phyloP scores from a whole-genome alignment of 2,797 vertebrate genomes.

The Rhinatrema bivittatum region DNA sequence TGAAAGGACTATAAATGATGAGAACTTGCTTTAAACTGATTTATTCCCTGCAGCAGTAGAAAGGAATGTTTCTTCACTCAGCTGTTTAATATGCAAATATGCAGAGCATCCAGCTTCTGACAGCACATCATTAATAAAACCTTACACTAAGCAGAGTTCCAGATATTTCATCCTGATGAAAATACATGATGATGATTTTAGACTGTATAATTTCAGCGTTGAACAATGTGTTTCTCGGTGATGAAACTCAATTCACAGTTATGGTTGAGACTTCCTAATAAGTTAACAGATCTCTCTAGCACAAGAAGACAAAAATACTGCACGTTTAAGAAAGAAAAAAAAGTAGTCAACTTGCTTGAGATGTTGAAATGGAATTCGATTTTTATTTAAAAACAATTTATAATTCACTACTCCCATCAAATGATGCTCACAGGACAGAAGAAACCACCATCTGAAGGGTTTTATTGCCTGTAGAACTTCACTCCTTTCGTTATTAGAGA shows the following conservation, averaged over 20 bases:
- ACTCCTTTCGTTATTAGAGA: too few species aligned
- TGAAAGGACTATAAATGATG: slow-evolving; percentile 95
- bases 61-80: slow-evolving; percentile 90
- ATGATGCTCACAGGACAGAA: too few species aligned
- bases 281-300: slow-evolving; percentile 21
- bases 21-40: slow-evolving; percentile 99
- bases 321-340: neutral
- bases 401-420: too few species aligned
- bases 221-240: slow-evolving; percentile 64
- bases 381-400: too few species aligned
- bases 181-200: slow-evolving; percentile 99
- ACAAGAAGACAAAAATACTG: neutral
- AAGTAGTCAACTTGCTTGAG: neutral
- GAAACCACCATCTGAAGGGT: too few species aligned
- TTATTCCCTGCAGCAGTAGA: slow-evolving; percentile 99
- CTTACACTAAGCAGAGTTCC: slow-evolving; percentile 87
- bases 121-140: slow-evolving; percentile 99
- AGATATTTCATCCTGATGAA: slow-evolving; percentile 99
- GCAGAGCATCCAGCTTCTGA: slow-evolving; percentile 98
- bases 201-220: slow-evolving; percentile 88
- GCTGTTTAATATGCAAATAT: slow-evolving; percentile 99
- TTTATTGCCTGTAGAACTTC: too few species aligned
- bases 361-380: too few species aligned
- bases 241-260: slow-evolving; percentile 38
- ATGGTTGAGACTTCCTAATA: slow-evolving; percentile 23